A percentile compares a stretch with the other conserved stretches of the same genome.
Conservation (phyloP, 1,140 invertebrate species). For the Musca domestica region DNA sequence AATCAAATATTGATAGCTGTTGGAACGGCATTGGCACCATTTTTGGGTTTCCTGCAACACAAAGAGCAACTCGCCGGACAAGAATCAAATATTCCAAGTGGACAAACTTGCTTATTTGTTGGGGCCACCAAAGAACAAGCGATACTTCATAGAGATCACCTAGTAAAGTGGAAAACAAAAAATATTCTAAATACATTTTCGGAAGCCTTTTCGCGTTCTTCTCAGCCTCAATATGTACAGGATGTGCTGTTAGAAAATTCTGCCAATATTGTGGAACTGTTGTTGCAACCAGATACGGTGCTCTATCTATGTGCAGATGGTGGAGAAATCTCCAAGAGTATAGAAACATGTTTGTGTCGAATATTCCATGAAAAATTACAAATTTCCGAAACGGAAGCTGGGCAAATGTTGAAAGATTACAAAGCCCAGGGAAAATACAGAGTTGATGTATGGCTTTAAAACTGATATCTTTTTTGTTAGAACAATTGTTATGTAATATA, state of each 20-base stretch:
- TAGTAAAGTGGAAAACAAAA: constrained; percentile 52
- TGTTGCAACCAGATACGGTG: constrained; percentile 57
- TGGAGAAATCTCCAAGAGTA: constrained; percentile 69
- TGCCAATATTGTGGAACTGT: constrained; percentile 58
- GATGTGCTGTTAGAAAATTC: constrained; percentile 61
- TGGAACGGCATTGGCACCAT: constrained; percentile 82
- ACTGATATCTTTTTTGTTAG: too few species aligned
- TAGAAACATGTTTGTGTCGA: constrained; percentile 61
- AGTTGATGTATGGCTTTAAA: constrained; percentile 60
- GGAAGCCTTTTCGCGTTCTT: constrained; percentile 66
- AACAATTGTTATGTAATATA: too few species aligned
- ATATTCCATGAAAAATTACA: constrained; percentile 57
- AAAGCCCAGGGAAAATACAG: constrained; percentile 56
- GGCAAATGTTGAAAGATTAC: constrained; percentile 52
- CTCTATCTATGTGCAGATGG: constrained; percentile 80
- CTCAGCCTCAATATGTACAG: constrained; percentile 60
- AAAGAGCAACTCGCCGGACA: constrained; percentile 48
- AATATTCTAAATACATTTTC: constrained; percentile 59
- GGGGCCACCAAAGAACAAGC: constrained; percentile 69
- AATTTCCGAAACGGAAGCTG: constrained; percentile 50
- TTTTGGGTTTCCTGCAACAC: constrained; percentile 66
- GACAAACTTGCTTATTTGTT: constrained; percentile 67
- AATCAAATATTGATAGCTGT: constrained; percentile 77
- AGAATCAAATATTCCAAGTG: constrained; percentile 41
- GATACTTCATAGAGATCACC: constrained; percentile 43